Base-by-base conservation (phyloP, 2,888 invertebrate genomes). In the Pilophorus perplexus region DNA sequence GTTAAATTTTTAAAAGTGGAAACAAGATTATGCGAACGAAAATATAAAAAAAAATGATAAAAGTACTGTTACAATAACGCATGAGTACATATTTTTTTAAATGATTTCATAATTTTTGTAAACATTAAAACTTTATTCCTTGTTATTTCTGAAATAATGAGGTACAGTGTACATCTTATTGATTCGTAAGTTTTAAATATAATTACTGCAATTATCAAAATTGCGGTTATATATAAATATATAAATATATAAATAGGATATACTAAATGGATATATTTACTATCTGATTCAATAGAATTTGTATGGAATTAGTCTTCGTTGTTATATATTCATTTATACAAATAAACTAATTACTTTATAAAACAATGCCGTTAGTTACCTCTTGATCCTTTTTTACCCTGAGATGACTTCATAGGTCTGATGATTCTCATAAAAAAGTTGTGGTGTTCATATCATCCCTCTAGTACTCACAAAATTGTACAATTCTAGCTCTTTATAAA, bases 11-110 rank as follows among this genome's bases (percentile, higher is more conserved):
- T 14, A 64, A 40, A 20, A 52, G n/a, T n/a, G 27, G 25, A 52
- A 25, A 54, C 50, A 50, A 42, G 40, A 54, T 70, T 69, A 70
- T 69, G 69, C 70, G 70, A 72, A 71, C 68, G 68, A 72, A 54
- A 72, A 71, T 72, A 70, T 71, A n/a, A n/a, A n/a, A n/a, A n/a
- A n/a, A n/a, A n/a, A n/a, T n/a, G n/a, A 72, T 71, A 71, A 70
- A 71, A 71, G 69, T 71, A 72, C 70, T 71, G 71, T 71, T 72
- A 72, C 69, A 69, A 70, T 71, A 70, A 72, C 67, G 59, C 64
- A 65, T 60, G 52, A 55, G 62, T 67, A 62, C 62, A 67, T 60
- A 67, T 67, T 67, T 67, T 57, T 67, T 67, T 66, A 66, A 57
- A 66, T 66, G 57, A 46, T 59, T 66, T 57, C 44, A 57, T 52